Percentiles rank a stretch among this genome's conserved stretches.
Evolutionary conservation across 1,140 invertebrate genomes (phyloP).

Genomic region (Drosophila tsacasi): DNA sequence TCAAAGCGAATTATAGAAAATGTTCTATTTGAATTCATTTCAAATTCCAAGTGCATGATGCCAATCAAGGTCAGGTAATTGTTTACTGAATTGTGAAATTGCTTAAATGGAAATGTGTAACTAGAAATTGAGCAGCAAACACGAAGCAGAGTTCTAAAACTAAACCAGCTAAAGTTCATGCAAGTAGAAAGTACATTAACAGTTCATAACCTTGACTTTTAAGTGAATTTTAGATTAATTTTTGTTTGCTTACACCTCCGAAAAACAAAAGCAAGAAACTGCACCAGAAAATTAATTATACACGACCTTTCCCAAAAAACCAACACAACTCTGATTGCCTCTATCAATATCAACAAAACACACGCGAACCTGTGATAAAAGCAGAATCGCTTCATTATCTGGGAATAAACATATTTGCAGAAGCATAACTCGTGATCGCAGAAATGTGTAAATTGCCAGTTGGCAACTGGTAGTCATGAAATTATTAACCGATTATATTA

Average conservation of each 20-base stretch:
- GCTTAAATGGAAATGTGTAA: not conserved
- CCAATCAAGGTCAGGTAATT: slow-evolving; percentile 34
- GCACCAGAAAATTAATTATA: slow-evolving; percentile 44
- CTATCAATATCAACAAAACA: slow-evolving; percentile 35
- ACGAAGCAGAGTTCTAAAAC: not conserved
- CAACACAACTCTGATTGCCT: slow-evolving; percentile 31
- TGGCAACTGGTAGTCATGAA: slow-evolving; percentile 36
- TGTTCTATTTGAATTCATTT: slow-evolving; percentile 46
- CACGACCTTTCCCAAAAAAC: slow-evolving; percentile 48
- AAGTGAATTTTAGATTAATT: not conserved
- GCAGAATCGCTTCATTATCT: slow-evolving; percentile 29
- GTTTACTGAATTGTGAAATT: slow-evolving; percentile 39
- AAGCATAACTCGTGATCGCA: slow-evolving; percentile 44
- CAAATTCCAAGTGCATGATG: slow-evolving; percentile 36
- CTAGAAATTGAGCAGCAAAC: not conserved
- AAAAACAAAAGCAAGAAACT: not conserved
- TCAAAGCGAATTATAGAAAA: slow-evolving; percentile 37
- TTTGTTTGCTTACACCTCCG: slow-evolving; percentile 18
- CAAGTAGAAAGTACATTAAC: not conserved
- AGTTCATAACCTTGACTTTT: slow-evolving; percentile 25
- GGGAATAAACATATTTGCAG: slow-evolving; percentile 5
- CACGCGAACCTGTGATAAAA: slow-evolving; percentile 37
- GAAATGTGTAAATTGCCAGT: slow-evolving; percentile 39
- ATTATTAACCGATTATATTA: slow-evolving; percentile 13
- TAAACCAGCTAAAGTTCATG: not conserved